Base-by-base conservation (phyloP, 2,888 invertebrate species). In the Schizaphis graminum region DNA sequence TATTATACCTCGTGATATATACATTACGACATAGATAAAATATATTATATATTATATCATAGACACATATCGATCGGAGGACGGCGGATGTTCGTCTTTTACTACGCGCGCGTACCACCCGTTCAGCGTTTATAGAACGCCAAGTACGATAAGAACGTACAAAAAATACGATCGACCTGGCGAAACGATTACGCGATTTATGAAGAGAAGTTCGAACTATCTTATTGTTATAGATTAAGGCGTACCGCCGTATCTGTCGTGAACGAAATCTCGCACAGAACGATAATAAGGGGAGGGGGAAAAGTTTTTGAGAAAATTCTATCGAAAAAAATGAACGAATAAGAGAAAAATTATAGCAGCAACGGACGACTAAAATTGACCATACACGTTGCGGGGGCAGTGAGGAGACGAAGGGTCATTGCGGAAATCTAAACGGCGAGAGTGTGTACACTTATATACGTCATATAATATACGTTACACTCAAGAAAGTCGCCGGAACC, bases 31-130 rank as follows among this genome's bases (percentile, higher is more conserved):
- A 26, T 56, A 41, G 24, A 89, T 53, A 41, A 88, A 35, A 49
- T 4, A 26, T 41, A 53, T 53, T 53, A 21, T 53, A 53, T 21
- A 53, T 53, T 53, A 56, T 41, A 89, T 77, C 56, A 47, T 26
- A 90, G n/a, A 13, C 49, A 11, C 67, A 90, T 89, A 90, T 90
- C 24, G 67, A 90, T 90, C 49, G 67, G 67, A n/a, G 11, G 67
- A 47, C 90, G 49, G 67, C 49, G 47, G 67, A 11, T 56, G 41
- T 89, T 89, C 35, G 35, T 41, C 56, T 89, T 89, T 24, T 41
- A 41, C 41, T 35, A 89, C 26, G 26, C 89, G n/a, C 89, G 41
- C 89, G 56, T 89, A 89, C 77, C 77, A 77, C 35, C 35, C 77
- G 77, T 77, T 77, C 35, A 21, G 35, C 77, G 35, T 21, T 77